Conservation (phyloP, 1,140 invertebrate species). For the Bombus terrestris region DNA sequence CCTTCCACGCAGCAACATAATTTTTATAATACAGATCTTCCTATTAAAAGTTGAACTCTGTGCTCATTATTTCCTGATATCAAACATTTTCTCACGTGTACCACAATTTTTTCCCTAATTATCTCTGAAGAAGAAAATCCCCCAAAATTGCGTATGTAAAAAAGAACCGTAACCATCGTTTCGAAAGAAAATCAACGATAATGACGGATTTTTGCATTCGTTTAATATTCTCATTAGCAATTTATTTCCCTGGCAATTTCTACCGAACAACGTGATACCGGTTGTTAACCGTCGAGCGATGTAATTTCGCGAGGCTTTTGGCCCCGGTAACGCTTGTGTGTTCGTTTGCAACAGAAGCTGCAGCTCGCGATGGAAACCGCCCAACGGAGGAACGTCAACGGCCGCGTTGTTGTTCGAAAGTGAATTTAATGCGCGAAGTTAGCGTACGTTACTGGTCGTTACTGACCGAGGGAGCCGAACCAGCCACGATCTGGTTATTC, state of each 20-base stretch:
- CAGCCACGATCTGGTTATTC: constrained; percentile 67
- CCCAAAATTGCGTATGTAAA: no score
- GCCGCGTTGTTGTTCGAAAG: constrained; percentile 35
- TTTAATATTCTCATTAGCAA: background rate
- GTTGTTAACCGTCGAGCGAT: background rate
- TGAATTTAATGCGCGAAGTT: constrained; percentile 33
- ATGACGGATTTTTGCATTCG: background rate
- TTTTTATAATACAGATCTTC: no score
- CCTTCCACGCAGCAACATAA: no score
- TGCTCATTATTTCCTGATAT: no score
- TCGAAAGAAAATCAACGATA: background rate
- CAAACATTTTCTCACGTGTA: no score
- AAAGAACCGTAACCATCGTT: background rate
- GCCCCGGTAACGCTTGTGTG: no score
- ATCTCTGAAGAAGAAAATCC: no score
- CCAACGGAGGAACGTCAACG: background rate
- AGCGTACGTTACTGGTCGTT: constrained; percentile 57
- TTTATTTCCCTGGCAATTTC: background rate
- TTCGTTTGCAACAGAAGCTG: background rate
- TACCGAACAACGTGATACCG: background rate
- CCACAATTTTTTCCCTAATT: no score
- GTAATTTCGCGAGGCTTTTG: background rate
- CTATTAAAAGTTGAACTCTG: no score
- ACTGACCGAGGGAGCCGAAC: constrained; percentile 47
- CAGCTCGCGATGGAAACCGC: background rate